phyloP scores from a whole-genome alignment of 2,888 invertebrate species.

The Eumerus sabulonum region DNA sequence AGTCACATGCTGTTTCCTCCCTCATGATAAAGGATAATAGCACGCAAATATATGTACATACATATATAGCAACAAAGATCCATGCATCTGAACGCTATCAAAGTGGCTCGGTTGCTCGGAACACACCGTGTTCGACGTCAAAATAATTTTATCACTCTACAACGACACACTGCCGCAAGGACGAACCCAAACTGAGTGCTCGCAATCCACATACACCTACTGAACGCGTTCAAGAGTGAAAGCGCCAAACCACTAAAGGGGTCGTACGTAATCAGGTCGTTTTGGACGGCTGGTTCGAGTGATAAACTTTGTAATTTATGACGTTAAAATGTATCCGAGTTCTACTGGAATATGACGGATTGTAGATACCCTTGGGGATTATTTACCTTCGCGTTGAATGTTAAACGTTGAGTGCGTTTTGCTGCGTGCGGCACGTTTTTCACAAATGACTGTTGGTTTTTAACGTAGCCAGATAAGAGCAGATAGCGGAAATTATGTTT shows the following conservation, averaged over 20 bases:
- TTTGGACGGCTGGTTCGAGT: conserved; percentile 47
- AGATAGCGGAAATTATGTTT: conserved; percentile 50
- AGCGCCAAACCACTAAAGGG: conserved; percentile 24
- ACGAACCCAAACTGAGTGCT: conserved; percentile 17
- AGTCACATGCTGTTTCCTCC: conserved; percentile 50
- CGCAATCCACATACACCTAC: too few species aligned
- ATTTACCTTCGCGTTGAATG: conserved; percentile 27
- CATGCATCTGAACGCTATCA: conserved; percentile 32
- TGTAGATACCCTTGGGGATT: conserved; percentile 29
- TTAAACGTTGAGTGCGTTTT: conserved; percentile 27
- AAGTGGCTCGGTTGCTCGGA: conserved; percentile 36
- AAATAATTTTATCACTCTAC: conserved; percentile 59
- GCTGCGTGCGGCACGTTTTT: conserved; percentile 31
- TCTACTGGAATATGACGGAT: conserved; percentile 62
- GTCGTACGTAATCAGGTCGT: conserved; percentile 52
- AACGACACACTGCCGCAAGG: conserved; percentile 38
- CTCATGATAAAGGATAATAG: conserved; percentile 58
- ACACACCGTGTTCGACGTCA: conserved; percentile 50
- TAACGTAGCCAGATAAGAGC: conserved; percentile 37
- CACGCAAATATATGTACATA: not conserved
- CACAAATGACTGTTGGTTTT: conserved; percentile 42
- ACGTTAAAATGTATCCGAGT: conserved; percentile 53
- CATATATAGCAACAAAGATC: too few species aligned
- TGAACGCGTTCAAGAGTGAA: not conserved
- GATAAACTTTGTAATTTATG: conserved; percentile 66